Percentiles rank a stretch among this genome's conserved stretches.
Conservation (phyloP, 2,113 vertebrate species). For the Panurus biarmicus region DNA sequence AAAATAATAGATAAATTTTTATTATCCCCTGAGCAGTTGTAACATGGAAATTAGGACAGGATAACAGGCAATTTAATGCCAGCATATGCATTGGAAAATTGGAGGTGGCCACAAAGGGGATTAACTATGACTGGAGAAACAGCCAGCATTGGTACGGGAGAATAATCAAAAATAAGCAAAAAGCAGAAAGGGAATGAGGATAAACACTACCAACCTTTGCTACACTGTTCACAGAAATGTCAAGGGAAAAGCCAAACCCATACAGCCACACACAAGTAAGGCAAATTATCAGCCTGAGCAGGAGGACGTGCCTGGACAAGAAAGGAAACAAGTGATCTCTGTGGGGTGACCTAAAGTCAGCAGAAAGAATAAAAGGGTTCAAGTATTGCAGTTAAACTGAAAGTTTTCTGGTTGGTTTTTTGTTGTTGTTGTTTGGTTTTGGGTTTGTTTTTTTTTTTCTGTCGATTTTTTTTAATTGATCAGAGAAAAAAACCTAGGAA, state of each 20-base stretch:
- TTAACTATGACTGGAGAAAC: not conserved
- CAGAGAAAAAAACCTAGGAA: not conserved
- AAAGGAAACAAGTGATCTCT: not conserved
- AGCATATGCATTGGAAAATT: not conserved
- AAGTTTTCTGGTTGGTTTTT: not conserved
- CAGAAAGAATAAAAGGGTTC: not conserved
- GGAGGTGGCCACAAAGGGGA: not conserved
- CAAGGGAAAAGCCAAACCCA: slow-evolving; percentile 29
- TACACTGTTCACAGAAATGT: not conserved
- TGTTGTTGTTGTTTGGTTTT: too few relatives aligned
- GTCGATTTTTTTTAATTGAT: too few relatives aligned
- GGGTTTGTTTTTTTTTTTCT: too few relatives aligned
- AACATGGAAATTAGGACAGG: not conserved
- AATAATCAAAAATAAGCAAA: not conserved
- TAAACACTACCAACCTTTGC: not conserved
- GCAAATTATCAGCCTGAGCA: slow-evolving; percentile 33
- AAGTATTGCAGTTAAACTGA: not conserved
- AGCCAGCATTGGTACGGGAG: not conserved
- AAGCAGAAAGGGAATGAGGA: not conserved
- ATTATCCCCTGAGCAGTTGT: not conserved
- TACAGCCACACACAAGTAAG: not conserved
- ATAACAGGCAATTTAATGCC: not conserved
- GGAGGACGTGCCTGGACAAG: not conserved
- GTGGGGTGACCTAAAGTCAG: not conserved
- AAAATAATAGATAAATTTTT: not conserved